Evolutionary conservation across 2,888 invertebrate species (phyloP).

Genomic region (Ichneumoninae sp.): DNA sequence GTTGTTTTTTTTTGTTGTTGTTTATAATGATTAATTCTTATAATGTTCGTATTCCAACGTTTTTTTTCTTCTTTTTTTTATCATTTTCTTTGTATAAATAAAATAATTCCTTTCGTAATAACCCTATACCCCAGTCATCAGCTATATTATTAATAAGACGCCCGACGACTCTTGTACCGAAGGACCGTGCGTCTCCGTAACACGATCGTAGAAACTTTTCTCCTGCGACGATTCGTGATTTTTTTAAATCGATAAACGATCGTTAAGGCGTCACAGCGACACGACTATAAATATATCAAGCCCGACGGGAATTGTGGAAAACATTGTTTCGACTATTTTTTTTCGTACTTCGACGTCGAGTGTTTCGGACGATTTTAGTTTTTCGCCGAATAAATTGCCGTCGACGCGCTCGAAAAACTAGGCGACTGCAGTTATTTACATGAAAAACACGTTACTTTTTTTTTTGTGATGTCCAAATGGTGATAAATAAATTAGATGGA

Average conservation of each 20-base stretch:
- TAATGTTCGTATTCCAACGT: constrained; percentile 73
- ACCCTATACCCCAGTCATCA: constrained; percentile 75
- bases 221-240: not conserved
- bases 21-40: constrained; percentile 62
- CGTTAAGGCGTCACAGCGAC: not conserved
- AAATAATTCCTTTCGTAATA: constrained; percentile 79
- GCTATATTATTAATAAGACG: constrained; percentile 70
- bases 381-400: constrained; percentile 5
- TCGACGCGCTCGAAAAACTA: not conserved
- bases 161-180: constrained; percentile 72
- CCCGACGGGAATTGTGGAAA: not conserved
- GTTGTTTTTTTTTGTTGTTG: constrained; percentile 60
- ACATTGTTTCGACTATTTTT: not conserved
- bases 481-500: constrained; percentile 63
- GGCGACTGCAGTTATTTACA: constrained; percentile 2
- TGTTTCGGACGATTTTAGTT: constrained; percentile 2
- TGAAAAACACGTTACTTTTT: not conserved
- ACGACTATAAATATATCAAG: not conserved
- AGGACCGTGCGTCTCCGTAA: constrained; percentile 73
- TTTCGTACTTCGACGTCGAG: not conserved
- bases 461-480: constrained; percentile 7
- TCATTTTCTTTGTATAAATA: constrained; percentile 76
- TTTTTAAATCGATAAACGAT: not conserved
- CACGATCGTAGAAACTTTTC: constrained; percentile 1
- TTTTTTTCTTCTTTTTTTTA: constrained; percentile 69